These are phyloP conservation scores for Drosophila leonis DNA, from an alignment of 2,888 invertebrate genomes.

Conservation along the genomic window DNA sequence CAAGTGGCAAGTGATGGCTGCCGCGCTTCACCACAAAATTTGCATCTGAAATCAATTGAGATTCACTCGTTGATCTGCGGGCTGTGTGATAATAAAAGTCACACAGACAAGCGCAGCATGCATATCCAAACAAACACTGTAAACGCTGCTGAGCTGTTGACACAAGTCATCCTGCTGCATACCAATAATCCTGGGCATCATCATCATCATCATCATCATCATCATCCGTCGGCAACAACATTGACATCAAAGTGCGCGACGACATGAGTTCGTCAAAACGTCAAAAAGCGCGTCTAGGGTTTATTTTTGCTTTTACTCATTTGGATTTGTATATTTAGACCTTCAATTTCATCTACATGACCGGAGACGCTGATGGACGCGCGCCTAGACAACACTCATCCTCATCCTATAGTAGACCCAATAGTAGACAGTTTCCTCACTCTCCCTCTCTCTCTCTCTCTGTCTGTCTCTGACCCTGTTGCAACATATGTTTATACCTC, in stretches of 20 bases:
- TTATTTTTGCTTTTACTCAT: constrained; percentile 8
- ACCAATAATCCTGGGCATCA: constrained; percentile 48
- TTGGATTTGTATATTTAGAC: constrained; percentile 59
- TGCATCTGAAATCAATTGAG: constrained; percentile 60
- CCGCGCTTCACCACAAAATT: constrained; percentile 27
- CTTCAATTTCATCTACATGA: constrained; percentile 55
- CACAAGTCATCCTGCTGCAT: constrained; percentile 37
- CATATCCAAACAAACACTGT: constrained; percentile 52
- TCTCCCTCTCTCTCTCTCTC: constrained; percentile 2
- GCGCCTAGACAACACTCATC: constrained; percentile 36
- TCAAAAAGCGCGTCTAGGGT: constrained; percentile 46
- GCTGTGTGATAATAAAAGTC: constrained; percentile 26
- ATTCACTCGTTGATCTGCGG: constrained; percentile 45
- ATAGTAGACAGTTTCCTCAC: constrained; percentile 7
- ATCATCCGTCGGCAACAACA: constrained; percentile 28
- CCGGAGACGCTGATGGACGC: constrained; percentile 49
- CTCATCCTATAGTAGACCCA: too few species aligned
- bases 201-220: too few species aligned
- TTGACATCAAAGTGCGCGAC: constrained; percentile 62
- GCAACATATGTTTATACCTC: constrained; percentile 66
- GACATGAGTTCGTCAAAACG: constrained; percentile 73
- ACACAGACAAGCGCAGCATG: constrained; percentile 29
- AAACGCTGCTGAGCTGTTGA: too few species aligned
- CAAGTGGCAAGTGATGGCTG: constrained; percentile 61
- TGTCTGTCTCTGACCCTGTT: constrained; percentile 28